phyloP scores from a whole-genome alignment of 2,113 vertebrate species.

The Oncorhynchus mykiss region DNA sequence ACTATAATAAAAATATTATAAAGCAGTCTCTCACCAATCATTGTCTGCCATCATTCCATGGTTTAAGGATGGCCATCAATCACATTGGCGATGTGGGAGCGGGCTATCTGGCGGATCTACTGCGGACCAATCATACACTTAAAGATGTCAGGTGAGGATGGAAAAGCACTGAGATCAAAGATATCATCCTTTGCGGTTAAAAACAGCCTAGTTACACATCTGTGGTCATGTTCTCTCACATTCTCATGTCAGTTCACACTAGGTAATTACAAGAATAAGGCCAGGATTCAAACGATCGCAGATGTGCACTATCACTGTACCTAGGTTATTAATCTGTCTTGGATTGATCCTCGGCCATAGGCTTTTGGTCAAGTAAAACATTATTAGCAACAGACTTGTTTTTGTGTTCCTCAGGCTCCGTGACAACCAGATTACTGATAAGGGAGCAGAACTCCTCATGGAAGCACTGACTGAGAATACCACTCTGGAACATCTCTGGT shows the following conservation, averaged over 20 bases:
- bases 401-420: constrained; percentile 40
- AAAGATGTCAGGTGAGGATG: constrained; percentile 51
- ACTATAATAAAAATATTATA: neutral
- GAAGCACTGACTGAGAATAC: constrained; percentile 44
- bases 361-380: too few relatives aligned
- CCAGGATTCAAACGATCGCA: too few relatives aligned
- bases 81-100: constrained; percentile 50
- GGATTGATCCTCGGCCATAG: too few relatives aligned
- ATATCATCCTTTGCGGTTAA: too few relatives aligned
- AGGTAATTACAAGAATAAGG: too few relatives aligned
- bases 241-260: too few relatives aligned
- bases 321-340: too few relatives aligned
- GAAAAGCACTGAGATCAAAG: neutral
- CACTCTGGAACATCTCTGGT: constrained; percentile 48
- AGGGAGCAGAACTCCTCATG: constrained; percentile 48
- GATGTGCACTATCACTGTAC: too few relatives aligned
- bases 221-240: too few relatives aligned
- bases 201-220: too few relatives aligned
- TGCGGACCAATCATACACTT: constrained; percentile 43
- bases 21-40: neutral
- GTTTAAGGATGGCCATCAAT: constrained; percentile 57
- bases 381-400: neutral
- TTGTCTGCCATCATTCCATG: neutral
- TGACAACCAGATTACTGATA: constrained; percentile 57
- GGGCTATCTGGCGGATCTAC: constrained; percentile 42